These are phyloP conservation scores for Hypomecis punctinalis DNA, from an alignment of 2,888 invertebrate species.

Conservation along the genomic window DNA sequence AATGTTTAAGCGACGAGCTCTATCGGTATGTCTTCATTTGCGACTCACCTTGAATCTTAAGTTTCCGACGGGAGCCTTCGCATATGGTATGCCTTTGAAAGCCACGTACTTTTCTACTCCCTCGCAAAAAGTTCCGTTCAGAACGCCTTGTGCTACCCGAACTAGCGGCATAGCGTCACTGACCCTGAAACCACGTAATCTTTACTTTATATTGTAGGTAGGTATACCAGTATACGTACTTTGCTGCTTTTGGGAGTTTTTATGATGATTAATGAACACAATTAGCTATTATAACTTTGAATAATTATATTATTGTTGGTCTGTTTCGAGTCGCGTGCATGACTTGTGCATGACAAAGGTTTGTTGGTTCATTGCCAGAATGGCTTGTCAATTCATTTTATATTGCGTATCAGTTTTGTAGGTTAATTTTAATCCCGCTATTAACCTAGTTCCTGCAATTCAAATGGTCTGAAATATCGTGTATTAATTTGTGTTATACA, in stretches of 20 bases:
- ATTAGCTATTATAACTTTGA: constrained; percentile 11
- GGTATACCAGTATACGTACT: too few species aligned
- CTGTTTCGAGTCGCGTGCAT: constrained; percentile 26
- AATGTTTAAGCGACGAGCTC: constrained; percentile 49
- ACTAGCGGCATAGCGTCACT: constrained; percentile 60
- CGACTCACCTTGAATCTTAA: constrained; percentile 86
- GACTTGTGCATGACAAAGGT: constrained; percentile 40
- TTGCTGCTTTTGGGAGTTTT: constrained; percentile 8
- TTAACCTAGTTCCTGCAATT: constrained; percentile 22
- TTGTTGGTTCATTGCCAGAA: constrained; percentile 41
- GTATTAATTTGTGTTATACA: too few species aligned
- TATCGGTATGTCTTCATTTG: constrained; percentile 50
- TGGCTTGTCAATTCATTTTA: constrained; percentile 33
- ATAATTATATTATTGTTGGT: constrained; percentile 11
- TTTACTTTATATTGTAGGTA: constrained; percentile 13
- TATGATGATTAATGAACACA: constrained; percentile 5
- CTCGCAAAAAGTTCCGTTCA: constrained; percentile 65
- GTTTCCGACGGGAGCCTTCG: constrained; percentile 83
- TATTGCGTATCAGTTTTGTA: constrained; percentile 22
- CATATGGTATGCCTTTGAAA: constrained; percentile 86
- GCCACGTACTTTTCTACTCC: constrained; percentile 65
- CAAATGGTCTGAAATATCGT: background rate
- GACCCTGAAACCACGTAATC: constrained; percentile 47
- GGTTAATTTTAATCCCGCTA: constrained; percentile 24
- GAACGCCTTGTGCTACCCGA: constrained; percentile 63